phyloP scores from a whole-genome alignment of 2,888 invertebrate genomes.

The Polydrusus cervinus region DNA sequence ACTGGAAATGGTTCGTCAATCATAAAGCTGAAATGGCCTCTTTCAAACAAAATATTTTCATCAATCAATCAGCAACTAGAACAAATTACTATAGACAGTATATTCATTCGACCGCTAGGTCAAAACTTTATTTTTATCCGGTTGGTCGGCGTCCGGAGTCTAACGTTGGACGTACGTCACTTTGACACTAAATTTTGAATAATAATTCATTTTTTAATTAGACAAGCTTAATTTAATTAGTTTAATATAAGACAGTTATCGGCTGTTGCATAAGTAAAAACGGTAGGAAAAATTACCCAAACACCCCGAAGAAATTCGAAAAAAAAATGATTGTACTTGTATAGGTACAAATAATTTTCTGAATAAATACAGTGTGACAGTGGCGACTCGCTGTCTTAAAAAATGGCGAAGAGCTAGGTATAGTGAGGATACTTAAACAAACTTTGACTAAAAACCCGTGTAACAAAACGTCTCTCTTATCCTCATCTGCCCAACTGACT shows the following conservation, averaged over 20 bases:
- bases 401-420: too few species aligned
- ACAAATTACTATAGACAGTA: slow-evolving; percentile 44
- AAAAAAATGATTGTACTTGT: too few species aligned
- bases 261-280: too few species aligned
- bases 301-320: too few species aligned
- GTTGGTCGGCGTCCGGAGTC: neutral
- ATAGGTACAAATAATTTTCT: too few species aligned
- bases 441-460: too few species aligned
- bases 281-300: too few species aligned
- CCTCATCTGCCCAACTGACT: too few species aligned
- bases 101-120: slow-evolving; percentile 12
- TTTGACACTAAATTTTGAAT: neutral
- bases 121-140: slow-evolving; percentile 34
- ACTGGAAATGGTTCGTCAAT: slow-evolving; percentile 42
- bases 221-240: neutral
- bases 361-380: too few species aligned
- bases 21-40: slow-evolving; percentile 38
- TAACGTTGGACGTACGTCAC: neutral
- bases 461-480: too few species aligned
- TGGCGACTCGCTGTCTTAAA: too few species aligned
- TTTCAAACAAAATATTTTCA: slow-evolving; percentile 51
- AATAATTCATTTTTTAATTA: neutral
- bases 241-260: neutral
- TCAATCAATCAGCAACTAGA: slow-evolving; percentile 51
- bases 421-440: too few species aligned